Conservation (phyloP, 2,113 vertebrate species). For the Laticauda colubrina region DNA sequence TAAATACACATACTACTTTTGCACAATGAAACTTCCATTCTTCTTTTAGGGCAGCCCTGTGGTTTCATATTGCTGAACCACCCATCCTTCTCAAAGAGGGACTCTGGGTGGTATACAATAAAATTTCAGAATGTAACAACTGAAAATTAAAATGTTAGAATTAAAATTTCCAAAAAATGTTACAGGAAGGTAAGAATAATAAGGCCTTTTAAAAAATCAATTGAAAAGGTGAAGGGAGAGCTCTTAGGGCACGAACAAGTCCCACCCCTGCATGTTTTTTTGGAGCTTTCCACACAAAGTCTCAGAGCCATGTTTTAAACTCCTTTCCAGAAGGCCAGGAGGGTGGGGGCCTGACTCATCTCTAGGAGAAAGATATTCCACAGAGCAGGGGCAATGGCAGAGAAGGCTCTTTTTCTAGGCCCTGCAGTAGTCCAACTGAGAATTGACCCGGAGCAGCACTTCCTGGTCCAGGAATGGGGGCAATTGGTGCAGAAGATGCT, state of each 20-base stretch:
- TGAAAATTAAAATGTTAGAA: neutral
- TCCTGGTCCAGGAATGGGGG: neutral
- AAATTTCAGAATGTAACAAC: neutral
- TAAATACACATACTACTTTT: neutral
- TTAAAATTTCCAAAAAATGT: neutral
- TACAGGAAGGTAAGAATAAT: neutral
- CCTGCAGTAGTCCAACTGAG: neutral
- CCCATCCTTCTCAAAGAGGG: neutral
- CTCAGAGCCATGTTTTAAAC: neutral
- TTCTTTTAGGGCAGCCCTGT: neutral
- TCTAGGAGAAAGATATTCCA: neutral
- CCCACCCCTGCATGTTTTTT: neutral
- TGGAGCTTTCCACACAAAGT: neutral
- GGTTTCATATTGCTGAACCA: neutral
- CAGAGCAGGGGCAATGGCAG: neutral
- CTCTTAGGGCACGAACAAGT: neutral
- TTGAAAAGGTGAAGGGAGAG: neutral
- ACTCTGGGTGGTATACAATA: neutral
- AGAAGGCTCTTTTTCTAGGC: neutral
- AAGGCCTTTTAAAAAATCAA: neutral
- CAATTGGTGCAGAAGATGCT: neutral
- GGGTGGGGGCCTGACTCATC: neutral
- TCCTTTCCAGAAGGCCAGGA: neutral
- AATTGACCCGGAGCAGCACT: neutral
- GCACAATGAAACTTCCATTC: neutral